Percentiles rank a stretch among this genome's conserved stretches.
Evolutionary conservation across 2,797 vertebrate genomes (phyloP).

Genomic region (Parambassis ranga): DNA sequence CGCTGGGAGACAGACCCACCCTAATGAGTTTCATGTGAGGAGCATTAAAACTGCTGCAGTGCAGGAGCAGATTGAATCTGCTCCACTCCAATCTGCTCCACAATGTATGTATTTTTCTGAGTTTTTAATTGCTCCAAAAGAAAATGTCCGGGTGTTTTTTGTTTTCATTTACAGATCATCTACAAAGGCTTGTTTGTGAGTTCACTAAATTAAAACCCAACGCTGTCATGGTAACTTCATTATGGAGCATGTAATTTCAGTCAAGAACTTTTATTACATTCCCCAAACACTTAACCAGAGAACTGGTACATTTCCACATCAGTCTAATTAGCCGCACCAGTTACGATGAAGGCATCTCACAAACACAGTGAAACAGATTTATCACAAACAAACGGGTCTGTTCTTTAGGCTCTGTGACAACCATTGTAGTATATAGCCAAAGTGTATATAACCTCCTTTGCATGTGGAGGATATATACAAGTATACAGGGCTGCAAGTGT

Average conservation of each 20-base stretch:
- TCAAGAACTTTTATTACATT: slow-evolving; percentile 29
- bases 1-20: slow-evolving; percentile 23
- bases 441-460: too few species aligned
- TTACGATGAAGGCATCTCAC: slow-evolving; percentile 1
- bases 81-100: too few species aligned
- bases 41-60: slow-evolving; percentile 64
- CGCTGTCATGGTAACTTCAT: slow-evolving; percentile 17
- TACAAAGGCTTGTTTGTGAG: not conserved
- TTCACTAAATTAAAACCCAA: slow-evolving; percentile 7
- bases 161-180: too few species aligned
- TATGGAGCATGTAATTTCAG: slow-evolving; percentile 19
- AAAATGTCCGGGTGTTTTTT: too few species aligned
- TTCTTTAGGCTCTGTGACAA: too few species aligned
- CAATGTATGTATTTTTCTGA: too few species aligned
- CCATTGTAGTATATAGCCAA: too few species aligned
- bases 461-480: not conserved
- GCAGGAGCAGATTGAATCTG: too few species aligned
- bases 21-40: slow-evolving; percentile 79
- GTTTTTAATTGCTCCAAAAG: too few species aligned
- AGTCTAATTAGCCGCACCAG: slow-evolving; percentile 28
- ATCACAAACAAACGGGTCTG: too few species aligned
- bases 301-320: slow-evolving; percentile 11
- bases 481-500: too few species aligned
- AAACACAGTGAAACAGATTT: not conserved
- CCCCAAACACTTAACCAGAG: slow-evolving; percentile 17